A percentile compares a stretch with the other conserved stretches of the same genome.
phyloP scores from a whole-genome alignment of 2,888 invertebrate species.

The Drosophila atroscutellata region DNA sequence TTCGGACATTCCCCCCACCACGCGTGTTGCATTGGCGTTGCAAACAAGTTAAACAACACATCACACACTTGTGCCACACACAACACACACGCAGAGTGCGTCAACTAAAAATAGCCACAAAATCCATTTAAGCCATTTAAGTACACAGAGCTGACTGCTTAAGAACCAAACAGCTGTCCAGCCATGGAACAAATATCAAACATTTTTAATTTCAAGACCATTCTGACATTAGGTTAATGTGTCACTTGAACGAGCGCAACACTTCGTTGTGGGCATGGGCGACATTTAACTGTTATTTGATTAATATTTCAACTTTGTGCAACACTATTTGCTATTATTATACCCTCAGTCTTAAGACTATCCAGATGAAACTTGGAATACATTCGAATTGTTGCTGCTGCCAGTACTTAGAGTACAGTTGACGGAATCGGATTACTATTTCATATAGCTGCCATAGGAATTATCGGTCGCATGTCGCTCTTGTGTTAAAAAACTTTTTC shows the following conservation, averaged over 20 bases:
- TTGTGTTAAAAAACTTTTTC: too few species aligned
- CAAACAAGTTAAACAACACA: slow-evolving; percentile 53
- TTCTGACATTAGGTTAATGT: slow-evolving; percentile 49
- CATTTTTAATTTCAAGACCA: slow-evolving; percentile 36
- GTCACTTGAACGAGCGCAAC: slow-evolving; percentile 14
- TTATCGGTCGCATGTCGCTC: neutral
- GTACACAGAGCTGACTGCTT: slow-evolving; percentile 30
- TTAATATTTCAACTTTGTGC: neutral
- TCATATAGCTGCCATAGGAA: neutral
- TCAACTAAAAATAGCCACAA: slow-evolving; percentile 59
- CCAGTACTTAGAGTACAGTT: neutral
- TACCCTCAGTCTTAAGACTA: neutral
- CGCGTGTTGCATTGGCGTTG: slow-evolving; percentile 36
- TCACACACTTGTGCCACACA: neutral
- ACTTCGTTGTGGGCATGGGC: neutral
- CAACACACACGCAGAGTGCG: slow-evolving; percentile 4
- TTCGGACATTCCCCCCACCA: slow-evolving; percentile 5
- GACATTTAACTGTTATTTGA: neutral
- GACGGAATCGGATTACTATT: neutral
- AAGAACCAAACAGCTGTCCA: slow-evolving; percentile 47
- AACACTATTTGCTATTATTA: neutral
- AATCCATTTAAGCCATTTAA: slow-evolving; percentile 50
- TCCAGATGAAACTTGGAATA: neutral
- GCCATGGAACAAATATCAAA: slow-evolving; percentile 52
- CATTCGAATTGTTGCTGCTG: neutral